These are phyloP conservation scores for Hippopotamyrus pictus DNA, from an alignment of 2,797 vertebrate species.

Conservation along the genomic window DNA sequence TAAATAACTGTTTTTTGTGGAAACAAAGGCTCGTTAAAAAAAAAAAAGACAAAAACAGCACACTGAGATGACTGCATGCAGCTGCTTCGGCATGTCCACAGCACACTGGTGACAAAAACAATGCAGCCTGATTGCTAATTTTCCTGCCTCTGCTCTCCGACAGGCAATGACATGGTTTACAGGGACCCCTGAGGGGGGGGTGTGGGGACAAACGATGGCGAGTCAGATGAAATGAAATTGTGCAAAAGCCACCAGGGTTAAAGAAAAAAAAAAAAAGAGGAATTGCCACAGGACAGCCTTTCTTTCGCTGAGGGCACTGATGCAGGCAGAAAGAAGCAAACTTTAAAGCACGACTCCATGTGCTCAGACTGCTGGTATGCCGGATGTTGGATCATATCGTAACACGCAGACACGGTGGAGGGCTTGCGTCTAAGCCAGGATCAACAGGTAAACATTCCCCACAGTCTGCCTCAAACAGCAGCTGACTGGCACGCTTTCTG, in stretches of 20 bases:
- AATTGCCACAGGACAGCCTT: constrained; percentile 28
- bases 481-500: not conserved
- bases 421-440: not conserved
- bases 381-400: not conserved
- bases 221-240: constrained; percentile 43
- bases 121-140: constrained; percentile 40
- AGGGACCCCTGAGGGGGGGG: constrained; percentile 26
- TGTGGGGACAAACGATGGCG: constrained; percentile 35
- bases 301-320: constrained; percentile 22
- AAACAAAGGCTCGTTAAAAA: not conserved
- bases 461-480: not conserved
- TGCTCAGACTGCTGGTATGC: not conserved
- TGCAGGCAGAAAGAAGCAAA: constrained; percentile 18
- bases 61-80: constrained; percentile 7
- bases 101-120: constrained; percentile 26
- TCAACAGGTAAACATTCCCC: not conserved
- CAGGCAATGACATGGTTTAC: constrained; percentile 36
- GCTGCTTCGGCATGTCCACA: constrained; percentile 22
- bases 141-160: constrained; percentile 31
- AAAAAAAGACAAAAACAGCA: not conserved
- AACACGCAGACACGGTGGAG: not conserved
- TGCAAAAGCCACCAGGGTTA: constrained; percentile 29
- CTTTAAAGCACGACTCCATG: not conserved
- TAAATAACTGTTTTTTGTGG: not conserved
- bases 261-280: not conserved